Percentiles rank a stretch among this genome's conserved stretches.
Evolutionary conservation across 2,113 vertebrate genomes (phyloP).

Genomic region (Podarcis raffonei): DNA sequence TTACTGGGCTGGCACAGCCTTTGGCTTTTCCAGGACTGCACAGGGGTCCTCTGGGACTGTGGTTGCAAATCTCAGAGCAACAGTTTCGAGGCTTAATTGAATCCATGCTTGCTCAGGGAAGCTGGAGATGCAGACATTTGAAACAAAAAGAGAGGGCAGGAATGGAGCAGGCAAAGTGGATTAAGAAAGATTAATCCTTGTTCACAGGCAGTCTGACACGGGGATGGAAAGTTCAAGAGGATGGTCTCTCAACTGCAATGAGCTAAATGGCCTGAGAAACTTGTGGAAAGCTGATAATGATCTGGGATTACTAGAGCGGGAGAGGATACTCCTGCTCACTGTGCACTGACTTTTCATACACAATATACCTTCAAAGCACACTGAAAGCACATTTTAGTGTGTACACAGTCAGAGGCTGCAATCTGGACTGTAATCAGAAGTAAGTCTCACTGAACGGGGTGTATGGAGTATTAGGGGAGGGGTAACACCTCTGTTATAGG

Average conservation of each 20-base stretch:
- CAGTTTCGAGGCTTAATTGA: neutral
- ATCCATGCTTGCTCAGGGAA: neutral
- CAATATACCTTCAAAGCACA: no score
- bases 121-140: neutral
- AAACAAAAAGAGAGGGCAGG: neutral
- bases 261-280: neutral
- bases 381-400: no score
- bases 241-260: neutral
- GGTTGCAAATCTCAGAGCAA: neutral
- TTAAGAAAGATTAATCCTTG: neutral
- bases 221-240: neutral
- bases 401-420: no score
- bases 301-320: neutral
- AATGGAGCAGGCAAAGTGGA: neutral
- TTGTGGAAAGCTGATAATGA: neutral
- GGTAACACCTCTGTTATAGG: no score
- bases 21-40: accelerated
- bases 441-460: no score
- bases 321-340: no score
- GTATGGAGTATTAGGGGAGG: no score
- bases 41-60: neutral
- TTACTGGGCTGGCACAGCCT: neutral
- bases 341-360: no score
- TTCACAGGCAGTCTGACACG: neutral
- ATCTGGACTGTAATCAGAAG: no score